Conservation (phyloP, 1,140 invertebrate species). For the Saccostrea cuccullata region DNA sequence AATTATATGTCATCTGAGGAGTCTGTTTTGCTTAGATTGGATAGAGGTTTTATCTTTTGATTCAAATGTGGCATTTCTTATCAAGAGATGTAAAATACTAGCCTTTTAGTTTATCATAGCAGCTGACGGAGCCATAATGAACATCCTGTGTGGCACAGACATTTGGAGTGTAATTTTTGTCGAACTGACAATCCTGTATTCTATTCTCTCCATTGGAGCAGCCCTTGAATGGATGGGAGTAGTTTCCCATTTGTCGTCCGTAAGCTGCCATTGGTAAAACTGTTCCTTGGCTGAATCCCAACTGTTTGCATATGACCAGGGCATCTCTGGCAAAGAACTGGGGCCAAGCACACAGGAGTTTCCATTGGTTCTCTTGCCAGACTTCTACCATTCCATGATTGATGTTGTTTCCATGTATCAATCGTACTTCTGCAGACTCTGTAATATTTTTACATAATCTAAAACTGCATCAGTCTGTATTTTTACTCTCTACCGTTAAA, state of each 20-base stretch:
- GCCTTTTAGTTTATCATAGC: not conserved
- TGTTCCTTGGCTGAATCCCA: constrained; percentile 80
- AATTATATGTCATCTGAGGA: no score
- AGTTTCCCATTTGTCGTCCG: constrained; percentile 33
- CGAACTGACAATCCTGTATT: constrained; percentile 41
- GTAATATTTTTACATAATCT: not conserved
- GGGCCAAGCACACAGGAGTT: constrained; percentile 86
- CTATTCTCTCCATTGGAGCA: not conserved
- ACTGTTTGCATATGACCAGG: constrained; percentile 84
- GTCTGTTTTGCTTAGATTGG: no score
- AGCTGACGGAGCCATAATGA: constrained; percentile 32
- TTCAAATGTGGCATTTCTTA: not conserved
- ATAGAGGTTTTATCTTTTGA: not conserved
- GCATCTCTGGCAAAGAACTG: constrained; percentile 84
- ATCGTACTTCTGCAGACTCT: not conserved
- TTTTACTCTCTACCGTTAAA: no score
- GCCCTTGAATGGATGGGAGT: constrained; percentile 33
- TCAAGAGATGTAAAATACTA: not conserved
- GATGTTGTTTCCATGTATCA: not conserved
- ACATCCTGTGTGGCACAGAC: constrained; percentile 40
- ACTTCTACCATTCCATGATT: constrained; percentile 15
- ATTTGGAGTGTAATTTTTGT: constrained; percentile 25
- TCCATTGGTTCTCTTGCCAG: constrained; percentile 78
- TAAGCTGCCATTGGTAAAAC: constrained; percentile 47
- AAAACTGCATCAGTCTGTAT: not conserved